Evolutionary conservation across 2,113 vertebrate genomes (phyloP), one percentile per base, ranked within the genome.

Genomic region (Circaetus gallicus): DNA sequence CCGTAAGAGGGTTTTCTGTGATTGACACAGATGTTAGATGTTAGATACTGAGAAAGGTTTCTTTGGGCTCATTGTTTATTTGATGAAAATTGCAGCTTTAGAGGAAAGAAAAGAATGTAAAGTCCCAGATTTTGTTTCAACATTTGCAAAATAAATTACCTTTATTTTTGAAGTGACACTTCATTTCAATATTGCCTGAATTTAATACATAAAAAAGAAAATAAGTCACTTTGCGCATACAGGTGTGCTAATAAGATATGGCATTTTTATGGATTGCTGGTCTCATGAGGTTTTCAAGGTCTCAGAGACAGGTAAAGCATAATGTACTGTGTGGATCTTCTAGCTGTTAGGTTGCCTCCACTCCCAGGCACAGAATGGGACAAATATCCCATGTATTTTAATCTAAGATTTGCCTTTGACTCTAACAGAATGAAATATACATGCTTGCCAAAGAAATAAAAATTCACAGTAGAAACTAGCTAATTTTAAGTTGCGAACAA

Each of bases 31-130:
- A 78, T 86, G 49, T 71, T 83, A 84, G 80, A 84, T 80, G 29
- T 82, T 73, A 91, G 87, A 90, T 72, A 89, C 38, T 25, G 42
- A 89, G 67, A 74, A 94, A 81, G 10, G 29, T 89, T 93, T 92
- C 59, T 94, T 92, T 66, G 42, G 89, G 42, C n/a, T 86, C 59
- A 58, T 55, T 94, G 72, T 88, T 86, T 83, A 53, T 86, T 77
- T 93, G 76, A 96, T 84, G 55, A 94, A 91, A 92, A 93, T 67
- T 84, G 22, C 80, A 92, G 50, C 36, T 86, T 73, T 92, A 83
- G 50, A 92, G 55, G 50, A 95, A 86, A 70, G 42, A 77, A 77
- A 81, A 70, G 32, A 83, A 65, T 26, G 31, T 65, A 21, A 91
- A 83, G 13, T 45, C 26, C 36, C 28, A 69, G 66, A 53, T n/a